These are phyloP conservation scores for Caradrina kadenii DNA, from an alignment of 2,888 invertebrate genomes.

Conservation along the genomic window DNA sequence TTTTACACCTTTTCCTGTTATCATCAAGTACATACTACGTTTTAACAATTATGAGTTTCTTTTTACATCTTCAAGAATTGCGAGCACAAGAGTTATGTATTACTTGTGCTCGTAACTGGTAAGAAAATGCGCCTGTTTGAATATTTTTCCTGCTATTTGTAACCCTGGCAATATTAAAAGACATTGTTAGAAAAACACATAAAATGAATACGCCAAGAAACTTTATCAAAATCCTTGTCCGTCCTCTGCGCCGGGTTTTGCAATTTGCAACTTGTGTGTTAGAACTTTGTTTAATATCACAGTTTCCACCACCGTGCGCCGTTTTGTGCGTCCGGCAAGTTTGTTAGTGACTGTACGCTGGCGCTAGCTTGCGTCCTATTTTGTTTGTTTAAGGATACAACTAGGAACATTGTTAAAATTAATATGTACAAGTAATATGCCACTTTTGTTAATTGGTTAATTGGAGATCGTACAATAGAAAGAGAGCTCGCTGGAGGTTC, in stretches of 20 bases:
- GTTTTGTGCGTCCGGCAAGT: constrained; percentile 37
- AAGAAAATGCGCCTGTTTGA: not conserved
- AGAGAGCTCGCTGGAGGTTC: too few species aligned
- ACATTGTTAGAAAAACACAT: not conserved
- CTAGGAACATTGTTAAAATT: not conserved
- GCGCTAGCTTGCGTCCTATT: not conserved
- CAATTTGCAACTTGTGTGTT: constrained; percentile 51
- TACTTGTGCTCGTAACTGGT: not conserved
- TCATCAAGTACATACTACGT: too few species aligned
- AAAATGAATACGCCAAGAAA: constrained; percentile 17
- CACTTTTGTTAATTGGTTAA: too few species aligned
- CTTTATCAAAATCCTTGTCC: constrained; percentile 1
- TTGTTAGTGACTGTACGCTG: constrained; percentile 14
- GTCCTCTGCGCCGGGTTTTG: constrained; percentile 29
- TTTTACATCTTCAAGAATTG: too few species aligned
- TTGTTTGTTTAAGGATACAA: not conserved
- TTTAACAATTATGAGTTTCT: too few species aligned
- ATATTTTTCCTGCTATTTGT: not conserved
- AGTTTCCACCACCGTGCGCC: constrained; percentile 16
- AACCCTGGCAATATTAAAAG: not conserved
- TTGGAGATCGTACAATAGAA: too few species aligned
- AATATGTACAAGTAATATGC: too few species aligned
- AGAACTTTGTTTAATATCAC: constrained; percentile 52
- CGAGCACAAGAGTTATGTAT: too few species aligned
- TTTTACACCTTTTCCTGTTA: too few species aligned